Evolutionary conservation across 23 tunicate genomes (phyloP), one percentile per base, ranked within the genome.

Genomic region (Ascidia mentula): DNA sequence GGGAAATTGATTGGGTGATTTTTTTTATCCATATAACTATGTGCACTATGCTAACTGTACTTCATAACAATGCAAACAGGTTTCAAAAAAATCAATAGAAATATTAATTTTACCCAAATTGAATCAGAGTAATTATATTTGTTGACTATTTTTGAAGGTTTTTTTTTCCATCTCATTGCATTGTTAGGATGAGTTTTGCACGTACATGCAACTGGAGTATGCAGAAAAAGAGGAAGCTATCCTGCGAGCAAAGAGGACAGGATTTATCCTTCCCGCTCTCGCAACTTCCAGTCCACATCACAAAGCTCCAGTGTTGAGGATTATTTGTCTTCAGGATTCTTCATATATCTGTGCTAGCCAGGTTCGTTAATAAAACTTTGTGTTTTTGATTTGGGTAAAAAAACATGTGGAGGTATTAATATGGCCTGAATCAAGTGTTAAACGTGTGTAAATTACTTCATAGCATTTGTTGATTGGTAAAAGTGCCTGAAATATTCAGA

Each of bases 191-290:
- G 98, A 95, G 38, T 95, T 95, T 53, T 95, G 98, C 78, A 95
- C 95, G 31, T 95, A 95, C 86, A 95, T 95, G 98, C 98, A 95
- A 79, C 91, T 95, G 26, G 98, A 95, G 77, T 95, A 95, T 81
- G 89, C 98, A 30, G 98, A 95, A 46, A 95, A 95, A 42, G 98
- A 95, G 77, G 98, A 90, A 31, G 90, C 94, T 18, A 26, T 82
- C 12, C 28, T 77, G 20, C 71, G 98, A 42, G 79, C 91, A n/a
- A 82, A 85, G 37, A 70, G 77, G 73, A 79, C 86, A 0, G 72
- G 40, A 32, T 95, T 95, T 45, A 26, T 65, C 59, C 87, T 95
- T 45, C 98, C 98, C 18, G 86, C 97, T 6, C 34, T 77, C 17
- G 32, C 86, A 17, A 40, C 39, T 32, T 33, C 87, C 18, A 71